Evolutionary conservation across 2,113 vertebrate genomes (phyloP).

Genomic region (Forbesichthys agassizii): DNA sequence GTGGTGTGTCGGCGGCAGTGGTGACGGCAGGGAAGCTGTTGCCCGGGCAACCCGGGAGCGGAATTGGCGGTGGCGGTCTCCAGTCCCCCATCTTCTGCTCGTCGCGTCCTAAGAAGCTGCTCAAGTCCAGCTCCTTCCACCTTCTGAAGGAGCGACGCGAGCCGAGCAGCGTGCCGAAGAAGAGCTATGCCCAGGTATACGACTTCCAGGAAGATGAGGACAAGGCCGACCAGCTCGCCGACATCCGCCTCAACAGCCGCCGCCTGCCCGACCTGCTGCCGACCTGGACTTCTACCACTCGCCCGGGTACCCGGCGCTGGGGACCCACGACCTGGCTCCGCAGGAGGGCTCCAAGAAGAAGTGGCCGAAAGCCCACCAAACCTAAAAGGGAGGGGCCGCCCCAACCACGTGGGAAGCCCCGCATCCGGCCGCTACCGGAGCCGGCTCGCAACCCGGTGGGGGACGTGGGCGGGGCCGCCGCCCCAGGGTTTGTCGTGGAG

Average conservation of each 20-base stretch:
- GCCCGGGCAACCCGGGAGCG: constrained; percentile 53
- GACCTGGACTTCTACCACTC: constrained; percentile 89
- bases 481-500: constrained; percentile 64
- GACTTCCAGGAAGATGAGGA: constrained; percentile 94
- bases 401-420: constrained; percentile 83
- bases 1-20: no score
- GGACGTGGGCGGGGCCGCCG: constrained; percentile 68
- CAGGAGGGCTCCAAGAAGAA: constrained; percentile 85
- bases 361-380: constrained; percentile 87
- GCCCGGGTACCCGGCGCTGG: constrained; percentile 78
- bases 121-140: constrained; percentile 92
- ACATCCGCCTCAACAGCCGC: constrained; percentile 90
- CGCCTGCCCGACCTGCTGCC: constrained; percentile 86
- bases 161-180: constrained; percentile 87
- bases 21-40: constrained; percentile 66
- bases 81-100: constrained; percentile 91
- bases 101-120: constrained; percentile 91
- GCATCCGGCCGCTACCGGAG: constrained; percentile 86
- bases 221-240: constrained; percentile 88
- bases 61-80: constrained; percentile 68
- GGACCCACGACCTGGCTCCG: constrained; percentile 69
- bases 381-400: constrained; percentile 90
- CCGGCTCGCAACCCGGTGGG: constrained; percentile 74
- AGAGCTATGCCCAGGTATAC: constrained; percentile 92
- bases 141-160: constrained; percentile 87